phyloP scores from a whole-genome alignment of 1,140 invertebrate species.

The Lepidurus arcticus region DNA sequence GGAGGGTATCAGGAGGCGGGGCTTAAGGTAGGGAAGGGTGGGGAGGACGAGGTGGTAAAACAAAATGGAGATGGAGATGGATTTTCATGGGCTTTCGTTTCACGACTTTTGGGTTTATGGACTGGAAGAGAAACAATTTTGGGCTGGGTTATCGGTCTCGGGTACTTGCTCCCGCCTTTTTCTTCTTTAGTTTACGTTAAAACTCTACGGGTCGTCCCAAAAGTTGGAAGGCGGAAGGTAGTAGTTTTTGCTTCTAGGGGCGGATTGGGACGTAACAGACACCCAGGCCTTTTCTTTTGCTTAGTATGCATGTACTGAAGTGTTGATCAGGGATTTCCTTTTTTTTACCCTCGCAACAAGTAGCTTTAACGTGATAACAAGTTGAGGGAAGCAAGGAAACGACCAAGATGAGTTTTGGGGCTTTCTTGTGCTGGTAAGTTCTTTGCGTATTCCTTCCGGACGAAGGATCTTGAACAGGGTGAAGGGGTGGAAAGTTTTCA shows the following conservation, averaged over 20 bases:
- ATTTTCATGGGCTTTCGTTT: neutral
- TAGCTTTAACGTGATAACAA: conserved; percentile 19
- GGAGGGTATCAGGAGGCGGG: neutral
- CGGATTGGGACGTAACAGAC: neutral
- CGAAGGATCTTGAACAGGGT: neutral
- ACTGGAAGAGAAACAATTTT: neutral
- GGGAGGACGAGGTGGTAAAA: neutral
- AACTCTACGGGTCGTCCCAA: too few species aligned
- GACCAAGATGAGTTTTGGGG: conserved; percentile 3
- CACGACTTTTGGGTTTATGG: neutral
- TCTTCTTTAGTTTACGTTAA: too few species aligned
- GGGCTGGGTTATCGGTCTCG: neutral
- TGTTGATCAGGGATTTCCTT: neutral
- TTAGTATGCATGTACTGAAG: neutral
- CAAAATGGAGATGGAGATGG: neutral
- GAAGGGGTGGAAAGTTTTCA: neutral
- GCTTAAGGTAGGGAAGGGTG: neutral
- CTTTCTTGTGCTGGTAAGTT: neutral
- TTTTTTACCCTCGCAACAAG: neutral
- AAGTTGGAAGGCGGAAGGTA: too few species aligned
- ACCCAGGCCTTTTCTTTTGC: neutral
- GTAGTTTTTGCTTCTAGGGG: too few species aligned
- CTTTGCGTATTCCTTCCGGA: neutral
- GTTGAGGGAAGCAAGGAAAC: neutral
- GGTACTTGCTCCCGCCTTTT: neutral